Conservation (phyloP, 2,797 vertebrate species). For the Gadopsis marmoratus region DNA sequence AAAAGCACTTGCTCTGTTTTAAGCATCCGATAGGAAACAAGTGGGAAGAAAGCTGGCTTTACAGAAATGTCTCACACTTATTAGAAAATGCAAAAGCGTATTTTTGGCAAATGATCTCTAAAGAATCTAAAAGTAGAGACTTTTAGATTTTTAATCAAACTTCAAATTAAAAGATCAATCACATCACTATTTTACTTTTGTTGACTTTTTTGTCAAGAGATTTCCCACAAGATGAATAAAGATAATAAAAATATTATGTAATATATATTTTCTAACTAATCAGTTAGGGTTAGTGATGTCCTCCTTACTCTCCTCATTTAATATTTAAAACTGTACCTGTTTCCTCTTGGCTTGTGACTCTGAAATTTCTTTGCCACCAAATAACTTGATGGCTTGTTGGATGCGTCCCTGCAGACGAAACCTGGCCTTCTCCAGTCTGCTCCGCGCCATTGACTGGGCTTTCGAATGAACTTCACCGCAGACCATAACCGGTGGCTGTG, state of each 20-base stretch:
- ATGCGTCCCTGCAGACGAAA: constrained; percentile 85
- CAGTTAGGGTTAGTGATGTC: background rate
- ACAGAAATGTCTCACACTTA: background rate
- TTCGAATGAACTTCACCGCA: constrained; percentile 70
- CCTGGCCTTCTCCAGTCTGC: constrained; percentile 86
- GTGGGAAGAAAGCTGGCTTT: background rate
- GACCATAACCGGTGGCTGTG: constrained; percentile 46
- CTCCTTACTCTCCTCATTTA: background rate
- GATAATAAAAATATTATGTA: too few species aligned
- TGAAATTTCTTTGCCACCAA: constrained; percentile 80
- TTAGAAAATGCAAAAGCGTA: background rate
- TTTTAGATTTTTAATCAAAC: background rate
- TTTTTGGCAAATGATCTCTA: background rate
- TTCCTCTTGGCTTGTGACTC: constrained; percentile 84
- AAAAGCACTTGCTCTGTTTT: constrained; percentile 8
- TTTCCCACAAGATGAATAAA: background rate
- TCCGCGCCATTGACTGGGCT: constrained; percentile 77
- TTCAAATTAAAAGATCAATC: background rate
- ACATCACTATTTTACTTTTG: background rate
- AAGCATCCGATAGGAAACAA: background rate
- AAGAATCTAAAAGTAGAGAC: background rate
- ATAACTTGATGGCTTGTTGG: constrained; percentile 82
- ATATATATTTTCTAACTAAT: background rate
- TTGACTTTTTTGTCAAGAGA: background rate
- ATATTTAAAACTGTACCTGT: constrained; percentile 80